phyloP scores from a whole-genome alignment of 2,888 invertebrate species.

The Eulithis testata region DNA sequence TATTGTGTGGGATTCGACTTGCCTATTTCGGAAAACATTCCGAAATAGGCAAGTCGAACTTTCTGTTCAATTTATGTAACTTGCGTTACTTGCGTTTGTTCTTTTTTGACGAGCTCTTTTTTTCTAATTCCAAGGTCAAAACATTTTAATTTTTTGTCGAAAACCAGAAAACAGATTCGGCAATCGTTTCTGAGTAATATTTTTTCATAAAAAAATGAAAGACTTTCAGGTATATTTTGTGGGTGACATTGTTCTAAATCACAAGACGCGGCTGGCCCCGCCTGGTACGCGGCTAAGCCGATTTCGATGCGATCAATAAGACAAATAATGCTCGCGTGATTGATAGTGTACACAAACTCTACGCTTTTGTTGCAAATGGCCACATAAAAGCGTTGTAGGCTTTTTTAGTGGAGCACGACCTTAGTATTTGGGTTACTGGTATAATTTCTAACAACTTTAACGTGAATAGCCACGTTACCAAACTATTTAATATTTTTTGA shows the following conservation, averaged over 20 bases:
- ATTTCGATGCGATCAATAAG: constrained; percentile 69
- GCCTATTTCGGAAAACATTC: not conserved
- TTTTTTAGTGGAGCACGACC: constrained; percentile 40
- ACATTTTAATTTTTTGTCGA: too few relatives aligned
- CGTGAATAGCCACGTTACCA: not conserved
- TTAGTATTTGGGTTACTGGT: constrained; percentile 42
- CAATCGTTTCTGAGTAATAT: too few relatives aligned
- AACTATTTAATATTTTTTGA: too few relatives aligned
- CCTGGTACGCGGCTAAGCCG: constrained; percentile 64
- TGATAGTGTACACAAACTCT: constrained; percentile 63
- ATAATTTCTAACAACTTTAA: constrained; percentile 19
- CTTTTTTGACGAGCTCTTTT: too few relatives aligned
- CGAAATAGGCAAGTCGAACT: too few relatives aligned
- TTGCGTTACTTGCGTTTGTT: too few relatives aligned
- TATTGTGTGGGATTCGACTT: not conserved
- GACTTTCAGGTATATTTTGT: constrained; percentile 14
- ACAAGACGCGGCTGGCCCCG: constrained; percentile 58
- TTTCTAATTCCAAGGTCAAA: too few relatives aligned
- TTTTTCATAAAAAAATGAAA: too few relatives aligned
- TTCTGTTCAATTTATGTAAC: too few relatives aligned
- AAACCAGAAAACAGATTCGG: too few relatives aligned
- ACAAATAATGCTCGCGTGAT: constrained; percentile 78
- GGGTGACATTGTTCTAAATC: constrained; percentile 54
- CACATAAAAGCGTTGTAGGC: constrained; percentile 41
- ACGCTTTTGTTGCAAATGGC: constrained; percentile 58